Evolutionary conservation across 2,113 vertebrate species (phyloP).

Genomic region (Astatoreochromis straeleni): DNA sequence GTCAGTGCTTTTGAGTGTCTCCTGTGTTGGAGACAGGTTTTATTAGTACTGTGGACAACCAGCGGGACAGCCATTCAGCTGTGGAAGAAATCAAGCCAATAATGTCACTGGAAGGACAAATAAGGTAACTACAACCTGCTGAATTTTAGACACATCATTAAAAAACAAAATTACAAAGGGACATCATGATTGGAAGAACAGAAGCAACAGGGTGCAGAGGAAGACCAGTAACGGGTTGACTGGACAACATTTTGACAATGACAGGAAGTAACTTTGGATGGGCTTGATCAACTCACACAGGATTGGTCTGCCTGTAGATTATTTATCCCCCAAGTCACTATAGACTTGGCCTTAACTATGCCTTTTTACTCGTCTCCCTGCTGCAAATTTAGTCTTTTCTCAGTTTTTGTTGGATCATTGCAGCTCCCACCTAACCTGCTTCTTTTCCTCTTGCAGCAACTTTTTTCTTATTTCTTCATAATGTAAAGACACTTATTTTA

Average conservation of each 20-base stretch:
- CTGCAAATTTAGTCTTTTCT: not conserved
- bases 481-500: not conserved
- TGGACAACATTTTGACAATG: not conserved
- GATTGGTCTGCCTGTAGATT: not conserved
- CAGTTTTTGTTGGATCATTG: not conserved
- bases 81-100: not conserved
- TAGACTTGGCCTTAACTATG: not conserved
- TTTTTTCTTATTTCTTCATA: not conserved
- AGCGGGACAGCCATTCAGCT: not conserved
- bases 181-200: not conserved
- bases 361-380: not conserved
- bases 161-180: not conserved
- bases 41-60: not conserved
- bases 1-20: not conserved
- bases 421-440: not conserved
- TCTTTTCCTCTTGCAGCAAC: not conserved
- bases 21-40: not conserved
- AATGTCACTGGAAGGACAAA: not conserved
- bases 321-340: not conserved
- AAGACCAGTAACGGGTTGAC: not conserved
- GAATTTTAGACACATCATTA: not conserved
- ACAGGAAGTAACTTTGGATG: not conserved
- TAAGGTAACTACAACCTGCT: rapidly evolving
- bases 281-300: not conserved
- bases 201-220: not conserved